Base-by-base conservation (phyloP, 2,888 invertebrate genomes). In the Gerris lacustris region DNA sequence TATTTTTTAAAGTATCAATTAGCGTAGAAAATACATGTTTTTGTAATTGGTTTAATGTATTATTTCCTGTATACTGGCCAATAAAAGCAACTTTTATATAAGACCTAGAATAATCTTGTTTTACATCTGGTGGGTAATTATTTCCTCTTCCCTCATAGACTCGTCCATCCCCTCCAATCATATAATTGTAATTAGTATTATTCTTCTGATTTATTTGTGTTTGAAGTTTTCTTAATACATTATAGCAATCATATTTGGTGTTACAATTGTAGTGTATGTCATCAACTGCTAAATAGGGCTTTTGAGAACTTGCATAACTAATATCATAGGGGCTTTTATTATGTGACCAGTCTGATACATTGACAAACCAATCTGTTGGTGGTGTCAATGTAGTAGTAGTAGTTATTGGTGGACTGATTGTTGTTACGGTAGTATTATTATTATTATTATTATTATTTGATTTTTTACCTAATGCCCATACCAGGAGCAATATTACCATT, bases 131-230 rank as follows among this genome's bases (percentile, higher is more conserved):
- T 17, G 63, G 43, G 47, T 64, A 69, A 7, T 66, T 18, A 45
- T 63, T 63, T 9, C 69, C 69, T 45, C 45, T 45, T 9, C 64
- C 63, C 45, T 69, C 66, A n/a, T 44, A 69, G 45, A 69, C n/a
- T 45, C 63, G 7, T n/a, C 69, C 69, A 18, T 69, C 69, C n/a
- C 66, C 64, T 11, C 64, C 45, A 43, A 69, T 69, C n/a, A 63
- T 45, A 47, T 63, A 69, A 66, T 69, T 69, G 43, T 69, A n/a
- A 6, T 6, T 68, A 62, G 44, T 62, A 55, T 55, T 55, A 55
- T 55, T 11, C 15, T 55, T 55, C 15, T 55, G 55, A 11, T 55
- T 55, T 55, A 15, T 11, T 15, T 55, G 9, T 15, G 9, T 55
- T 15, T 55, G 55, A 9, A 55, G 9, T 9, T 55, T 15, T 55